A percentile compares a stretch with the other conserved stretches of the same genome.
Conservation (phyloP, 1,140 invertebrate species). For the Halotydeus destructor region DNA sequence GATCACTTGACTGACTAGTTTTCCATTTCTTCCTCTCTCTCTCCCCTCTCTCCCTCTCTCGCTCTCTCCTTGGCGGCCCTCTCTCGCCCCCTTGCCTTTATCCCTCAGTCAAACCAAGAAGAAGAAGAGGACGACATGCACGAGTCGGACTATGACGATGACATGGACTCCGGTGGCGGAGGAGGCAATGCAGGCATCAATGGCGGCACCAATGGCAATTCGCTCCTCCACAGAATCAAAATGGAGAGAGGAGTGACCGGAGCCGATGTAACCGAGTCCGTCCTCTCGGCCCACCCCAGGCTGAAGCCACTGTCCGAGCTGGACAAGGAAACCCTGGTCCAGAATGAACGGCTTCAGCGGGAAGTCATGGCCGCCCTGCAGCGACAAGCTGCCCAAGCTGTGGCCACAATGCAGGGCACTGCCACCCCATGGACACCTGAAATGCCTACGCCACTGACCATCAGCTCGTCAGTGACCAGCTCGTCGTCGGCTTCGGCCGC, state of each 20-base stretch:
- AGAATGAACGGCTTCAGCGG: not conserved
- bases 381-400: constrained; percentile 9
- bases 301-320: too few relatives aligned
- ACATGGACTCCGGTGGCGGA: not conserved
- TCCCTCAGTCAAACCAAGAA: constrained; percentile 11
- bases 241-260: not conserved
- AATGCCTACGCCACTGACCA: not conserved
- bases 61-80: not conserved
- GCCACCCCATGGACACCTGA: not conserved
- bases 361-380: constrained; percentile 2
- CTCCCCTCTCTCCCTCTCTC: not conserved
- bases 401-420: not conserved
- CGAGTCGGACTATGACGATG: constrained; percentile 2
- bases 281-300: not conserved
- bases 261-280: not conserved
- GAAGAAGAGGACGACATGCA: constrained; percentile 16
- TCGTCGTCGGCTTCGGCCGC: constrained; percentile 1
- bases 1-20: too few relatives aligned
- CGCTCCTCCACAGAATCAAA: not conserved
- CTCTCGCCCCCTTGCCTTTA: not conserved
- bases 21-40: not conserved
- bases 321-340: not conserved
- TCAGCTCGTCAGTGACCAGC: constrained; percentile 2
- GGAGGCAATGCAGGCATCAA: constrained; percentile 3
- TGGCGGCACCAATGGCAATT: not conserved